Percentiles rank a stretch among this genome's conserved stretches.
phyloP scores from a whole-genome alignment of 2,888 invertebrate genomes.

The Thera britannica region DNA sequence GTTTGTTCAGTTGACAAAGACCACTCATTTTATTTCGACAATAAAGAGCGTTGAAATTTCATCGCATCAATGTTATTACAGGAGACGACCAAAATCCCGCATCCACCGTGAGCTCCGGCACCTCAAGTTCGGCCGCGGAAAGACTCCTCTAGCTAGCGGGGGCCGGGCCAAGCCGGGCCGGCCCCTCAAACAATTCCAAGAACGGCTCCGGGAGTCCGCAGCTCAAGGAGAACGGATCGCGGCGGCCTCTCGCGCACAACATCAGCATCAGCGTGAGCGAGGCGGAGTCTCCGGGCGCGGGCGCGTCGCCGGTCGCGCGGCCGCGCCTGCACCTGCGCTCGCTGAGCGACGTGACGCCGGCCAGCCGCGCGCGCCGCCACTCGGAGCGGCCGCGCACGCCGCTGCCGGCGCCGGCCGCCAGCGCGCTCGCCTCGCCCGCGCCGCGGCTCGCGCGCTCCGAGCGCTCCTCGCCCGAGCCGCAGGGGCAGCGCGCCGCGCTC shows the following conservation, averaged over 20 bases:
- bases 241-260: conserved; percentile 58
- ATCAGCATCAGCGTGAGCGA: conserved; percentile 79
- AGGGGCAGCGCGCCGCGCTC: conserved; percentile 55
- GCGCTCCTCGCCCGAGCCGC: conserved; percentile 53
- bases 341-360: conserved; percentile 77
- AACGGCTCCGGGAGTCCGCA: conserved; percentile 61
- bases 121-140: conserved; percentile 89
- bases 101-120: conserved; percentile 86
- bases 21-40: too few species aligned
- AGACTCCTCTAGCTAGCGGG: conserved; percentile 91
- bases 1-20: neutral
- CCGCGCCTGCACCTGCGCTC: conserved; percentile 78
- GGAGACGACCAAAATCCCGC: conserved; percentile 84
- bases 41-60: too few species aligned
- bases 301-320: conserved; percentile 73
- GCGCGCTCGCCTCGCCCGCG: conserved; percentile 44
- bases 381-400: conserved; percentile 67
- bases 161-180: conserved; percentile 86
- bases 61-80: conserved; percentile 43
- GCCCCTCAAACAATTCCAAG: conserved; percentile 77
- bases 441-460: conserved; percentile 57
- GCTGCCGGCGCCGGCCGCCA: conserved; percentile 39
- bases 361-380: conserved; percentile 73
- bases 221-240: conserved; percentile 50
- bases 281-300: conserved; percentile 64